Base-by-base conservation (phyloP, 1,140 invertebrate genomes). In the Arion vulgaris region DNA sequence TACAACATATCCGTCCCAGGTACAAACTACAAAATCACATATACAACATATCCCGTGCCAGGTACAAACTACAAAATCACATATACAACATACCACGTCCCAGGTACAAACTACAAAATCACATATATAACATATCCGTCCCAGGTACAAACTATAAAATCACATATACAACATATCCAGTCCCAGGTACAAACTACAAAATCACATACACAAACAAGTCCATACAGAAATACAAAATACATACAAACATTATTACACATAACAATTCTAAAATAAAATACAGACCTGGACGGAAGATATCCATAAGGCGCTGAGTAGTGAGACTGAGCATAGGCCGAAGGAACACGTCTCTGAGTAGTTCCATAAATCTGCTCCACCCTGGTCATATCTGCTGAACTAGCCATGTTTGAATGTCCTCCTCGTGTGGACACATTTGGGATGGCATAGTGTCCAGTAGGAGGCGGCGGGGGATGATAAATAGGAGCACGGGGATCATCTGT, bases 311-410 rank as follows among this genome's bases (percentile, higher is more conserved):
- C 2, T 9, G 39, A 32, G 32, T 80, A 80, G 36, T 80, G 78
- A 0, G 38, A 17, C 2, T 32, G 17, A 1, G 19, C 28, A 2
- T 66, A 19, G 1, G 32, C 36, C 4, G 34, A 23, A 15, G 26
- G 28, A 11, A 51, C 17, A 26, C 75, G 62, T n/a, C 81, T 62
- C 13, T 82, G 78, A 39, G 74, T 82, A n/a, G 84, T 85, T 32
- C 89, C 88, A 82, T 91, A 89, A 15, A 88, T 85, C 75, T 91
- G 86, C 79, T 89, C 88, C 69, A 91, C 39, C 5, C 88, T 62
- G 17, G 84, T 62, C 26, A 89, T 74, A 81, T 90, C 89, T 1
- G 89, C 89, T 13, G 88, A 84, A 85, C 88, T 90, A 1, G 39
- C 39, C 66, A 32, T 36, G 23, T 49, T 51, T 34, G 7, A 0